Evolutionary conservation across 2,113 vertebrate species (phyloP), one percentile per base, ranked within the genome.

Genomic region (Abramis brama): DNA sequence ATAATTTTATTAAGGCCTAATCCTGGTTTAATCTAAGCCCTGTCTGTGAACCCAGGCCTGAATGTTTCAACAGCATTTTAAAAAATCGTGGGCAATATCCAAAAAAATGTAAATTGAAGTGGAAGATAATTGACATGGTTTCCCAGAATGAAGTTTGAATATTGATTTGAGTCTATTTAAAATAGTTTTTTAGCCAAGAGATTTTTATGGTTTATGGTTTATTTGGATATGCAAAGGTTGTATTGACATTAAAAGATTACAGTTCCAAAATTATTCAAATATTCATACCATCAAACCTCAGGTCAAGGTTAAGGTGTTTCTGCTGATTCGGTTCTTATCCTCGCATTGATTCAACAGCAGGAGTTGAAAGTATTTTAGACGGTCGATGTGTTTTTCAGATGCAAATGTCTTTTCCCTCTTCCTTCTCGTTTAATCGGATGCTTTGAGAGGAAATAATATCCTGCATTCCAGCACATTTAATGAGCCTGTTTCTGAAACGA

Each of bases 331-430:
- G 68, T 64, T 82, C 52, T 36, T 33, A 33, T 55, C 36, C 36
- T 70, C 50, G 66, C 30, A 75, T 68, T 17, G 50, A 52, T 52
- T 83, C 45, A 70, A 25, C 36, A 36, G 30, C 1, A 6, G 23
- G 47, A 62, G 79, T 64, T 88, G 4, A 86, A 73, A 74, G 79
- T 39, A 62, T 82, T 85, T 82, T 60, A 73, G 62, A 70, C 36
- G 15, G 79, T 52, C 83, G 73, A 30, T 66, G 47, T 78, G 66
- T 89, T 79, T 77, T 89, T 89, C 86, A 89, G 21, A 89, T 89
- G 88, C 79, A 74, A 89, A 89, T 87, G 30, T 79, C 75, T 59
- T 59, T 87, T 57, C 2, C 45, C 4, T 43, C 68, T 39, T 79
- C 71, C 60, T 82, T 50, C 50, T 70, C 45, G 80, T 89, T 66